phyloP scores from a whole-genome alignment of 64 coral and sea anemone genomes.

The Pachyseris speciosa region DNA sequence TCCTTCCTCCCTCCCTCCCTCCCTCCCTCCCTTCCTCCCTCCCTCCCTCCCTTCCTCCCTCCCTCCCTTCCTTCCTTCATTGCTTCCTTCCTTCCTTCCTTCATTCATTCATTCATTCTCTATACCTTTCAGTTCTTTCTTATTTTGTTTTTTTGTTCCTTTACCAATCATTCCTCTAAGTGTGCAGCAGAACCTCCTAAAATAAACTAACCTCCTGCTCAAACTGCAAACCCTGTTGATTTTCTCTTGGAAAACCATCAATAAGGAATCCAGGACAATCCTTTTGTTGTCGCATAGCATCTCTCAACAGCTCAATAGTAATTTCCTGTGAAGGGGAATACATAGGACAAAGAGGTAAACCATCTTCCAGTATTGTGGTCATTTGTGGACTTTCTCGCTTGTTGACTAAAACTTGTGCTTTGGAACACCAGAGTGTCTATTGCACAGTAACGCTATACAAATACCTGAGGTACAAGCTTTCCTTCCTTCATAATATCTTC shows the following conservation, averaged over 20 bases:
- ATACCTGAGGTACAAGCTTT: constrained; percentile 85
- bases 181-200: too few relatives aligned
- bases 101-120: not conserved
- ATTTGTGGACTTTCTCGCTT: too few relatives aligned
- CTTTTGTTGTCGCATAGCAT: constrained; percentile 84
- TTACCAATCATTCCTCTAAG: too few relatives aligned
- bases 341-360: too few relatives aligned
- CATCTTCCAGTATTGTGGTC: not conserved
- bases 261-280: constrained; percentile 87
- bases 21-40: too few relatives aligned
- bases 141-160: not conserved
- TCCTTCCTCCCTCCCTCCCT: too few relatives aligned
- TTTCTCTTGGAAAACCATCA: constrained; percentile 97
- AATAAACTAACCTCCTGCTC: constrained; percentile 90
- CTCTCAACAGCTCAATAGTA: constrained; percentile 84
- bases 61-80: not conserved
- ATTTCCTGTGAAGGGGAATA: constrained; percentile 53
- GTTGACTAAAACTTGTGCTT: too few relatives aligned
- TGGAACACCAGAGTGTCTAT: too few relatives aligned
- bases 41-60: too few relatives aligned
- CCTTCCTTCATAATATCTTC: constrained; percentile 92
- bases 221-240: constrained; percentile 82
- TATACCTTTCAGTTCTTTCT: not conserved
- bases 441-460: too few relatives aligned
- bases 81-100: not conserved